Evolutionary conservation across 2,888 invertebrate genomes (phyloP), one percentile per base, ranked within the genome.

Genomic region (Ectemnius lituratus): DNA sequence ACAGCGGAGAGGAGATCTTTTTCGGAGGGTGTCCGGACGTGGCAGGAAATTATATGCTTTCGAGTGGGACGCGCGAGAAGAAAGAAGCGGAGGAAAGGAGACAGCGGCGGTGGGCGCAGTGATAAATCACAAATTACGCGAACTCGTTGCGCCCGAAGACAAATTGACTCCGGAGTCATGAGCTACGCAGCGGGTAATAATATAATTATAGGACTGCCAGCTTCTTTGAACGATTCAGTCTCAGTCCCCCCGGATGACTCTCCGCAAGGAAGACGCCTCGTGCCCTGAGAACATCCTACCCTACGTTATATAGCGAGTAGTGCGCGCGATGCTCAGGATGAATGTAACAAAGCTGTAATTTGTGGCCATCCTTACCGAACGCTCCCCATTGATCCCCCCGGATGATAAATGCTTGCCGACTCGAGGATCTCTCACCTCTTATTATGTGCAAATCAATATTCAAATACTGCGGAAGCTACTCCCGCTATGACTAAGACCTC

Each of bases 41-140:
- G 73, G 67, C 70, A 67, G 37, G 75, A 85, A 81, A 86, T 86
- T 84, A 85, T 79, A 84, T 76, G 76, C 76, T 83, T 75, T 72
- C 75, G 63, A 64, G 37, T 70, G 58, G 62, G 64, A 56, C 46
- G 49, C 66, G 61, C 37, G 67, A 23, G 37, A 37, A 37, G 37
- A 37, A 37, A 37, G 37, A 8, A 37, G 5, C 37, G 37, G 37
- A 37, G 37, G 37, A 11, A 37, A 37, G 37, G 37, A 37, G 37
- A 37, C 37, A 3, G 23, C 23, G 23, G 47, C 46, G 59, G 61
- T 47, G 37, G 79, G 83, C 82, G 84, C 84, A 85, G 85, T 86
- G 86, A 89, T 89, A 88, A 89, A 89, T 89, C 87, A 88, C 84
- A 82, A 85, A 89, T 88, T 87, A 85, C 87, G 84, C 85, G 82